Percentiles rank a stretch among this genome's conserved stretches.
These are phyloP conservation scores for Cyprinodon brontotheroides DNA, from an alignment of 2,113 vertebrate species.

Conservation along the genomic window DNA sequence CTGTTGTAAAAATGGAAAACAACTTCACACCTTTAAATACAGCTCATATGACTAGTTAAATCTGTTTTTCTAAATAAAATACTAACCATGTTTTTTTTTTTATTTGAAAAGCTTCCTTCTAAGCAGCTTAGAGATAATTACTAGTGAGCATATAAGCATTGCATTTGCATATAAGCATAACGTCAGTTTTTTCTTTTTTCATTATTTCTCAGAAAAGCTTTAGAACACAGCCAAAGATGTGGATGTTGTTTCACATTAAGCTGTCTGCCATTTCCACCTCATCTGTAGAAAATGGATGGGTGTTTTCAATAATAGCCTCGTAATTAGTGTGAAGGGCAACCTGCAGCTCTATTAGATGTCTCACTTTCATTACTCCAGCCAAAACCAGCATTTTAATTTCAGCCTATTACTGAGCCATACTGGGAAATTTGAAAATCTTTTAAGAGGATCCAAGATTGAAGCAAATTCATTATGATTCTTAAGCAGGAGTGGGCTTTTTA, in stretches of 20 bases:
- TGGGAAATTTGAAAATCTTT: neutral
- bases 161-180: neutral
- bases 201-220: neutral
- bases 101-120: neutral
- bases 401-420: neutral
- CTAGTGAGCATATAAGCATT: neutral
- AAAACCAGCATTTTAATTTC: neutral
- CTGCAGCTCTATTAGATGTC: neutral
- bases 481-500: neutral
- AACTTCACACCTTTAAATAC: neutral
- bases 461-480: conserved; percentile 8
- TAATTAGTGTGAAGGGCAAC: conserved; percentile 1
- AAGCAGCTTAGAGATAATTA: neutral
- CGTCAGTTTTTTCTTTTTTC: neutral
- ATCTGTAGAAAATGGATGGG: neutral
- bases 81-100: neutral
- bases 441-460: neutral
- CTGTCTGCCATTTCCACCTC: neutral
- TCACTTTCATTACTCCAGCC: neutral
- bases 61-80: neutral
- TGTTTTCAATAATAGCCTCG: conserved; percentile 2
- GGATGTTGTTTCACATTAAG: neutral
- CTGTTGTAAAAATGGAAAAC: too few relatives aligned
- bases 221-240: neutral
- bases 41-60: too few relatives aligned